A percentile compares a stretch with the other conserved stretches of the same genome.
phyloP scores from a whole-genome alignment of 2,888 invertebrate species.

The Operophtera brumata region DNA sequence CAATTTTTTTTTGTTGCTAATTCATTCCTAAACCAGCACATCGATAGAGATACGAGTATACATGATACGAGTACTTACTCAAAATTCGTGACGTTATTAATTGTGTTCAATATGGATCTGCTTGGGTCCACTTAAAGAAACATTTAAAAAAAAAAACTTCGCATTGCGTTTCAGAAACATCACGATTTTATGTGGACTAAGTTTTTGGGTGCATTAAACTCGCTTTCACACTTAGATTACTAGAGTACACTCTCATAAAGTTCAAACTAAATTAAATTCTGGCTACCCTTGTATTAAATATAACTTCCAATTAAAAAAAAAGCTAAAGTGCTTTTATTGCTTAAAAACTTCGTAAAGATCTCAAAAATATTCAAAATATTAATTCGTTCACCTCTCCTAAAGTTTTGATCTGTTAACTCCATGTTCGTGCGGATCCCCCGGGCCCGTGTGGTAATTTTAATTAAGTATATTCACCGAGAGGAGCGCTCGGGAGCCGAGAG shows the following conservation, averaged over 20 bases:
- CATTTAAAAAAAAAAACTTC: too few relatives aligned
- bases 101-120: too few relatives aligned
- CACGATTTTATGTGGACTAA: conserved; percentile 9
- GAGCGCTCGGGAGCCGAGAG: conserved; percentile 52
- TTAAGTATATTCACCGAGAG: conserved; percentile 72
- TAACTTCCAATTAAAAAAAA: not conserved
- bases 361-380: conserved; percentile 22
- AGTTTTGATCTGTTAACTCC: conserved; percentile 56
- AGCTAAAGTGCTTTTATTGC: not conserved
- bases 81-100: too few relatives aligned
- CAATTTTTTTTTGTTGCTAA: too few relatives aligned
- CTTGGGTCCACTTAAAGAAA: too few relatives aligned
- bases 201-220: conserved; percentile 14
- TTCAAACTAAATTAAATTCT: conserved; percentile 1
- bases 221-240: not conserved
- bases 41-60: too few relatives aligned
- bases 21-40: too few relatives aligned
- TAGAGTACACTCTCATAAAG: conserved; percentile 1
- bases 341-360: not conserved
- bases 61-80: too few relatives aligned
- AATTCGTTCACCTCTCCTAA: conserved; percentile 34
- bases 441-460: conserved; percentile 73
- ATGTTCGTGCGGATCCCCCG: conserved; percentile 54
- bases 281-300: not conserved
- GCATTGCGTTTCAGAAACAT: not conserved